Evolutionary conservation across 2,797 vertebrate genomes (phyloP).

Genomic region (Alectoris magna): DNA sequence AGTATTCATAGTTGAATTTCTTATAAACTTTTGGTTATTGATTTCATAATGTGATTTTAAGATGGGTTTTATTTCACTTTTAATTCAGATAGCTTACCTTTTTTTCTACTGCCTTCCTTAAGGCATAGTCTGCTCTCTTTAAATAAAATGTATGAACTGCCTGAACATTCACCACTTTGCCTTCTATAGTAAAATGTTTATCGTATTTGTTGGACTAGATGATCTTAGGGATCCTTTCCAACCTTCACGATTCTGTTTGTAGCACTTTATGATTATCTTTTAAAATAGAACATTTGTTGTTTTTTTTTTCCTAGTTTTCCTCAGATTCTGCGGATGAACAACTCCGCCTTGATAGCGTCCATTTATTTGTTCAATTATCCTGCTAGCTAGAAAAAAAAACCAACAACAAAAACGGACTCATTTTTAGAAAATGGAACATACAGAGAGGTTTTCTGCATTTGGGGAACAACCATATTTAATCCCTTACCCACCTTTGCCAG

Average conservation of each 20-base stretch:
- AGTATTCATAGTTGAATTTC: rapidly evolving
- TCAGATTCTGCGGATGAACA: neutral
- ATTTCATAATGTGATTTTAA: neutral
- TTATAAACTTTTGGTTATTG: neutral
- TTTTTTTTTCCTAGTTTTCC: neutral
- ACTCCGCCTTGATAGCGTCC: neutral
- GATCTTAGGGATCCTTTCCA: too few relatives aligned
- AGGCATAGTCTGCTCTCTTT: neutral
- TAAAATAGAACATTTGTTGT: neutral
- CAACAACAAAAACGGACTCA: rapidly evolving
- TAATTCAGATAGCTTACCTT: neutral
- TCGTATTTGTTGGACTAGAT: neutral
- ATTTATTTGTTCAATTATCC: neutral
- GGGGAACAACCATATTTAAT: neutral
- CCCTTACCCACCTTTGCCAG: neutral
- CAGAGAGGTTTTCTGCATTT: neutral
- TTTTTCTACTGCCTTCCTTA: neutral
- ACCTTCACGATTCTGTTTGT: neutral
- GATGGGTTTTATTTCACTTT: too few relatives aligned
- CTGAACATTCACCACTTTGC: neutral
- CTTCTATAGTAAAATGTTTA: neutral
- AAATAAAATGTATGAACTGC: neutral
- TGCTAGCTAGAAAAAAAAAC: neutral
- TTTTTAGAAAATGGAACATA: neutral
- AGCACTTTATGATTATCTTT: neutral